Conservation (phyloP, 2,113 vertebrate genomes). For the Siphamia tubifer region DNA sequence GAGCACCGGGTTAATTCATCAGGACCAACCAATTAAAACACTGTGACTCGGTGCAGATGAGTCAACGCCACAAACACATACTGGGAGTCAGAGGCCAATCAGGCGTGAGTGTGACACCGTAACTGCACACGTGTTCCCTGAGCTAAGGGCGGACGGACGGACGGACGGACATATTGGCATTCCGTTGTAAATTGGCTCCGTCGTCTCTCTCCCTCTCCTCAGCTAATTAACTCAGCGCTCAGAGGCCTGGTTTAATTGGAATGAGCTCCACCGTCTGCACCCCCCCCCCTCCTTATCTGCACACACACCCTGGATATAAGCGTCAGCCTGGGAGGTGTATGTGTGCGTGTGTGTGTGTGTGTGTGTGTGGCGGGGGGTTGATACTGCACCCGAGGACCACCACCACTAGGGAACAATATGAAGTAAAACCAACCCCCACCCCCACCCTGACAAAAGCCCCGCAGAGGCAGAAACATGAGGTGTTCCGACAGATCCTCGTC, state of each 20-base stretch:
- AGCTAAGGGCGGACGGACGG: background rate
- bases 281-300: conserved; percentile 50
- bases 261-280: conserved; percentile 49
- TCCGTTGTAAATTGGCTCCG: conserved; percentile 49
- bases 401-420: background rate
- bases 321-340: conserved; percentile 28
- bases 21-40: background rate
- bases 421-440: background rate
- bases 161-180: conserved; percentile 32
- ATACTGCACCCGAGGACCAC: too few relatives aligned
- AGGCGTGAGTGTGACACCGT: background rate
- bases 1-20: background rate
- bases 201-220: conserved; percentile 57
- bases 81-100: background rate
- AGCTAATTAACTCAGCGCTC: conserved; percentile 71
- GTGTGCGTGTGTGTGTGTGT: too few relatives aligned
- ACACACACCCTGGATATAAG: background rate
- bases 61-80: background rate
- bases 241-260: conserved; percentile 72
- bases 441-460: background rate
- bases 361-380: too few relatives aligned
- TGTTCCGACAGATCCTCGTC: too few relatives aligned
- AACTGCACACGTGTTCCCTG: background rate
- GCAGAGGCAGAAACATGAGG: too few relatives aligned
- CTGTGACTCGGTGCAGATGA: background rate